Evolutionary conservation across 2,113 vertebrate genomes (phyloP).

Genomic region (Bolborhynchus lineola): DNA sequence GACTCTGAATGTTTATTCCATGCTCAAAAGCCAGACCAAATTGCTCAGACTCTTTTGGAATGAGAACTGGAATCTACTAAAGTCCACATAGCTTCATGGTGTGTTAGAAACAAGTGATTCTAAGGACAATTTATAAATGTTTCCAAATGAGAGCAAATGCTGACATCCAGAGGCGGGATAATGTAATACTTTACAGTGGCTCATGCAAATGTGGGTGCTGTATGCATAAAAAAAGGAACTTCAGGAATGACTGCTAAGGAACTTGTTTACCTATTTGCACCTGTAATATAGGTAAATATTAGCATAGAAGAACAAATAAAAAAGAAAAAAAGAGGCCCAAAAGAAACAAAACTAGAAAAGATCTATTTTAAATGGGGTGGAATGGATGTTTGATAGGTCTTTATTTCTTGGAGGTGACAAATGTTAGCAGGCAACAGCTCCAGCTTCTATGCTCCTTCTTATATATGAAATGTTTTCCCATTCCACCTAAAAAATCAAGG

Average conservation of each 20-base stretch:
- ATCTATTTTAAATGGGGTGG: background rate
- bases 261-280: background rate
- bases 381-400: background rate
- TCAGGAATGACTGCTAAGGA: background rate
- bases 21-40: background rate
- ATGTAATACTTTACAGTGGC: background rate
- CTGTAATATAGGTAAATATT: background rate
- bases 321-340: background rate
- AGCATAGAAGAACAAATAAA: background rate
- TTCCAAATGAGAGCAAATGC: background rate
- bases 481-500: background rate
- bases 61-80: background rate
- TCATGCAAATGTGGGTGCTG: background rate
- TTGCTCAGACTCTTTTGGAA: background rate
- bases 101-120: background rate
- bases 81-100: background rate
- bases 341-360: background rate
- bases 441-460: background rate
- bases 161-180: conserved; percentile 52
- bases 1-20: background rate
- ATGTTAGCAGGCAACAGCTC: background rate
- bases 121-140: background rate
- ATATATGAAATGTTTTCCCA: background rate
- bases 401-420: background rate
- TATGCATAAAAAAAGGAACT: background rate